Evolutionary conservation across 2,113 vertebrate genomes (phyloP), one percentile per base, ranked within the genome.

Genomic region (Acanthochromis polyacanthus): DNA sequence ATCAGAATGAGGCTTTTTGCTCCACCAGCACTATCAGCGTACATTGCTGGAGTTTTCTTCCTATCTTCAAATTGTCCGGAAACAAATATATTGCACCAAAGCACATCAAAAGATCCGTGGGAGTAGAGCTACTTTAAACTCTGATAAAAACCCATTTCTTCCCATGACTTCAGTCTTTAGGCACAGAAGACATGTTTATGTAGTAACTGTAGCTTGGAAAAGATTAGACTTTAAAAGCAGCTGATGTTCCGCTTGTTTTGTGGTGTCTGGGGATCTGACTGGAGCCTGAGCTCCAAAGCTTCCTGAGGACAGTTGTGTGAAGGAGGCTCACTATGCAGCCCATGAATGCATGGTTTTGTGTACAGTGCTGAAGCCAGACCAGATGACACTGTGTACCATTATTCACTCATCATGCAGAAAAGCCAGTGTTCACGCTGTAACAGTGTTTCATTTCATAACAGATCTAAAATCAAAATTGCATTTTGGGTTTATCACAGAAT

Each of bases 121-220:
- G 78, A 85, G 87, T 23, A 25, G 51, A 87, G 78, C 63, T 70
- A 38, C 81, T 86, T 77, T 75, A 82, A 76, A 73, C 80, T 46
- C 77, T 69, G 87, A 91, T 86, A 88, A 91, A 89, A 83, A 57
- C 51, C 67, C 48, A 40, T 57, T 80, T 89, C 84, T 92, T 93
- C 91, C 91, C 90, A 91, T 92, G 88, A 90, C 90, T 92, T 92
- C 86, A 84, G 75, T 88, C 74, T 83, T 89, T 57, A 81, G 84
- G 78, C 75, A 45, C 63, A 77, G 75, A 75, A 66, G 85, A 88
- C 71, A 80, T 91, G 86, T 93, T 94, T 91, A 88, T 89, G 72
- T 83, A 85, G 91, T 85, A 90, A 89, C 84, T n/a, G 64, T 84
- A 89, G 82, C 91, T 86, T 51, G 68, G 85, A 89, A 78, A 75